Base-by-base conservation (phyloP, 2,888 invertebrate genomes). In the Pteria penguin region DNA sequence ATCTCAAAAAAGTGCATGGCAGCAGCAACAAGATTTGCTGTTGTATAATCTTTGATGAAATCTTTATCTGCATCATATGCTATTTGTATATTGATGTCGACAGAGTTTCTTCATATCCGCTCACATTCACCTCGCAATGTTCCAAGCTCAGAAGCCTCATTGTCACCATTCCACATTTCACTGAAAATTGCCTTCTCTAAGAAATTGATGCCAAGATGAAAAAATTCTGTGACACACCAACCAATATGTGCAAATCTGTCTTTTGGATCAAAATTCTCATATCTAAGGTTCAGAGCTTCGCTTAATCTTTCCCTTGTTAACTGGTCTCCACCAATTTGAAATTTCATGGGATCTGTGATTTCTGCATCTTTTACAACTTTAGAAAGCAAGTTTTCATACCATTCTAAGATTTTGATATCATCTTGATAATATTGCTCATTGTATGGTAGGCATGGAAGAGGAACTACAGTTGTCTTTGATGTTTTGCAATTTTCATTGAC, bases 271-370 rank as follows among this genome's bases (percentile, higher is more conserved):
- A n/a, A 5, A 24, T 60, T 36, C 18, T 74, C 67, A 24, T 63
- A 31, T 4, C 70, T 29, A 1, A 68, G 29, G 22, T 14, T 29
- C 22, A 75, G 72, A 36, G 70, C 77, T 14, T 75, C 77, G 24
- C 72, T 72, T 65, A 80, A 75, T n/a, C 75, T 27, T 33, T 80
- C 80, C 29, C 80, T 63, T 3, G 80, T 81, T 31, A 80, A 33
- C 36, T 77, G 77, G 60, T 81, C 81, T 4, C 81, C 80, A n/a
- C 81, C 81, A 14, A 81, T 71, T 31, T 81, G 81, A 4, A 80
- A 27, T 29, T 63, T 71, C 2, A 52, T 22, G 2, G 26, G 14
- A 24, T 63, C 57, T 5, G 18, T 27, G 32, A 26, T 11, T 22
- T 31, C 32, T 22, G 72, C 75, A 18, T 62, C 33, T 2, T 22